These are phyloP conservation scores for Heliconius charithonia DNA, from an alignment of 2,888 invertebrate species.

Conservation along the genomic window DNA sequence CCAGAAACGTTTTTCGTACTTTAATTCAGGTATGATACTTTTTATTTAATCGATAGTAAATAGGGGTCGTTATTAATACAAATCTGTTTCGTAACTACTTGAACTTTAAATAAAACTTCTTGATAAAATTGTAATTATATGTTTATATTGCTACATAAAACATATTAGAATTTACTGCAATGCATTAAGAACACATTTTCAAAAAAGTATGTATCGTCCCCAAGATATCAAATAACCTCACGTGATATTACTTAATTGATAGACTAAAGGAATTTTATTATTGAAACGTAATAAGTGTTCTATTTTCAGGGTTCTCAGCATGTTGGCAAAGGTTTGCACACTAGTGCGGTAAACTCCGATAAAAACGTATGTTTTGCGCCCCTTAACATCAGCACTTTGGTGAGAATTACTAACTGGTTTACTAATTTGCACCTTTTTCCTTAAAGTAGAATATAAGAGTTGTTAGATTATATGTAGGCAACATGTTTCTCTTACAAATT, in stretches of 20 bases:
- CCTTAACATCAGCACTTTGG: slow-evolving; percentile 70
- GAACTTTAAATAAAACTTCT: slow-evolving; percentile 3
- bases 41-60: slow-evolving; percentile 24
- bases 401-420: slow-evolving; percentile 77
- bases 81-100: slow-evolving; percentile 73
- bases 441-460: slow-evolving; percentile 52
- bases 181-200: not conserved
- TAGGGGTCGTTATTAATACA: slow-evolving; percentile 24
- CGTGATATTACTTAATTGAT: slow-evolving; percentile 49
- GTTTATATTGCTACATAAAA: not conserved
- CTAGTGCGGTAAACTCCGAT: slow-evolving; percentile 71
- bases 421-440: slow-evolving; percentile 61
- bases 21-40: slow-evolving; percentile 68
- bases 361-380: slow-evolving; percentile 77
- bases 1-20: slow-evolving; percentile 72
- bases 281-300: not conserved
- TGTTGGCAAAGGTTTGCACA: slow-evolving; percentile 72
- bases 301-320: slow-evolving; percentile 73
- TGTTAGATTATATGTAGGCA: slow-evolving; percentile 4
- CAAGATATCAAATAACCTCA: slow-evolving; percentile 49
- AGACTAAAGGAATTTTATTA: slow-evolving; percentile 21
- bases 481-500: not conserved
- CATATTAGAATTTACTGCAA: not conserved
- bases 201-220: not conserved
- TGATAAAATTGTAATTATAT: not conserved